phyloP scores from a whole-genome alignment of 2,113 vertebrate species.

The Vireo altiloquus region DNA sequence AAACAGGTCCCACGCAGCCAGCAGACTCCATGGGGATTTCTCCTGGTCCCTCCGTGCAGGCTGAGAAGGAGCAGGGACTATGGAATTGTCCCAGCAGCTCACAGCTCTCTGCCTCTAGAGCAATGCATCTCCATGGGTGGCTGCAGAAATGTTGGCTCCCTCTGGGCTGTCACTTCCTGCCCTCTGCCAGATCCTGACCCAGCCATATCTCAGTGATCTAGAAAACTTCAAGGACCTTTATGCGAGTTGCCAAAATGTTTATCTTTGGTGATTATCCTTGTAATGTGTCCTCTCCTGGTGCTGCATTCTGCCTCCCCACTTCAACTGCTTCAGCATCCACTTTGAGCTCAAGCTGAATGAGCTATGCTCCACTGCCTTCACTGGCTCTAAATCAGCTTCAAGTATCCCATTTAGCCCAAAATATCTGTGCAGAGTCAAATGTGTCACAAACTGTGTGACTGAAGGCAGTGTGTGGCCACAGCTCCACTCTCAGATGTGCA shows the following conservation, averaged over 20 bases:
- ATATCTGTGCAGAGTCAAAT: rapidly evolving
- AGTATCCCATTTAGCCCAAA: rapidly evolving
- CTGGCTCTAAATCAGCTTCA: not conserved
- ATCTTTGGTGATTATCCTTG: not conserved
- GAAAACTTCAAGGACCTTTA: not conserved
- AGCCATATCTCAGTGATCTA: not conserved
- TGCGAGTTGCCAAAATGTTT: not conserved
- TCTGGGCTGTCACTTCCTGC: not conserved
- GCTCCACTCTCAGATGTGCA: rapidly evolving
- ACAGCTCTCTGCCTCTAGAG: not conserved
- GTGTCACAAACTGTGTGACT: rapidly evolving
- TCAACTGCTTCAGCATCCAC: not conserved
- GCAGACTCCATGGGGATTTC: not conserved
- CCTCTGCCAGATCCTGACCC: not conserved
- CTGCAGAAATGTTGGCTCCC: not conserved
- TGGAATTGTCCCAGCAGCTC: rapidly evolving
- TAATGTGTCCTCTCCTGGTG: rapidly evolving
- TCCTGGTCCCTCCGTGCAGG: not conserved
- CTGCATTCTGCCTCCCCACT: not conserved
- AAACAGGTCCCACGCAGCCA: not conserved
- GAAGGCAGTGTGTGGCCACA: rapidly evolving
- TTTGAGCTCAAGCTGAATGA: not conserved
- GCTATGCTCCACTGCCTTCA: rapidly evolving
- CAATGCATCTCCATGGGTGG: rapidly evolving
- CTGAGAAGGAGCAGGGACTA: not conserved